Percentiles rank a stretch among this genome's conserved stretches.
phyloP scores from a whole-genome alignment of 1,140 invertebrate genomes.

The Belonocnema kinseyi region DNA sequence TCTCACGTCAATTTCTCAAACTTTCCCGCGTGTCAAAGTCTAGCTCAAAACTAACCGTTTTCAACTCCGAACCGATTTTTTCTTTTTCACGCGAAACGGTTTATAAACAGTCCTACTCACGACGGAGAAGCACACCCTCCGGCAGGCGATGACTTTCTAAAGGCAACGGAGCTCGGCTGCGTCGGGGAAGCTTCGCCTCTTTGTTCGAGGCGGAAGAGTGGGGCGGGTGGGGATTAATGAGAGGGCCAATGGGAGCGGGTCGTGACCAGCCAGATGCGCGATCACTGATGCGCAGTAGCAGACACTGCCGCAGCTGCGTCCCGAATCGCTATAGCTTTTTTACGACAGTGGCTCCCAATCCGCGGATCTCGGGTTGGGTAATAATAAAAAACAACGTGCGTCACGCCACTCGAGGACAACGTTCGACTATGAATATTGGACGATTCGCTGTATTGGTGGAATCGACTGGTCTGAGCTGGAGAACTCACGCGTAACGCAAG shows the following conservation, averaged over 20 bases:
- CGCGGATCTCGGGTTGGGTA: not conserved
- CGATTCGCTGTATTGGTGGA: not conserved
- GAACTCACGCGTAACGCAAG: not conserved
- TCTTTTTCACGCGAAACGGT: slow-evolving; percentile 4
- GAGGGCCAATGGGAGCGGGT: slow-evolving; percentile 27
- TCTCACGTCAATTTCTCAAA: not conserved
- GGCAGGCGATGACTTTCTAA: slow-evolving; percentile 67
- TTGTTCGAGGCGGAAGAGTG: slow-evolving; percentile 56
- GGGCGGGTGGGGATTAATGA: slow-evolving; percentile 35
- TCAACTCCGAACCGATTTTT: not conserved
- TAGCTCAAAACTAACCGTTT: not conserved
- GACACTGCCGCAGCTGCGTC: slow-evolving; percentile 52
- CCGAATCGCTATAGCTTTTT: slow-evolving; percentile 46
- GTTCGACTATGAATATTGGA: slow-evolving; percentile 10
- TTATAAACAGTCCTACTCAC: not conserved
- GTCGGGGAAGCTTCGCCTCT: slow-evolving; percentile 63
- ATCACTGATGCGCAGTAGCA: not conserved
- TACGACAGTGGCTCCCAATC: slow-evolving; percentile 45
- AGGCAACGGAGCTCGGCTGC: slow-evolving; percentile 51
- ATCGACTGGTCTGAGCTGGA: not conserved
- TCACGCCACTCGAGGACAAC: slow-evolving; percentile 28
- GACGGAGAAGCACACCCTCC: slow-evolving; percentile 55
- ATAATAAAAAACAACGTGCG: slow-evolving; percentile 28
- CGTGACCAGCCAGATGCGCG: slow-evolving; percentile 39
- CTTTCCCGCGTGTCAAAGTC: not conserved